These are phyloP conservation scores for Zapornia atra DNA, from an alignment of 2,113 vertebrate genomes.

Conservation along the genomic window DNA sequence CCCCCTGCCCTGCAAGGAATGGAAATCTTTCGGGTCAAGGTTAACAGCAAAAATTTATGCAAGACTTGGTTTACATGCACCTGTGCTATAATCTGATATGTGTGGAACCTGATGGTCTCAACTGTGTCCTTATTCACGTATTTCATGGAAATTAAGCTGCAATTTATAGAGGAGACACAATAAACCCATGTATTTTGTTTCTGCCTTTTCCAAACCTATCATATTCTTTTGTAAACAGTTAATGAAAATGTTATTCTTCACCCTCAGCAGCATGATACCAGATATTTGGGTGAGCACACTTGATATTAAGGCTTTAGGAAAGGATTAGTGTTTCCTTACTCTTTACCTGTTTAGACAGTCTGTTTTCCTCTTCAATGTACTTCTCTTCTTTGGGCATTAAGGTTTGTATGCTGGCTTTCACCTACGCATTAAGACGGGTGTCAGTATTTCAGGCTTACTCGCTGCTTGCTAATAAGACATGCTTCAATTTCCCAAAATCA, in stretches of 20 bases:
- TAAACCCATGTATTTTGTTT: constrained; percentile 55
- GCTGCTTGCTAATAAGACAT: constrained; percentile 32
- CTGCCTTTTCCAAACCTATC: constrained; percentile 8
- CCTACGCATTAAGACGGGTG: constrained; percentile 78
- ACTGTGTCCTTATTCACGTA: constrained; percentile 56
- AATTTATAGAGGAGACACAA: constrained; percentile 49
- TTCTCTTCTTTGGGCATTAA: constrained; percentile 96
- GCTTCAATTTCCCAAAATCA: constrained; percentile 57
- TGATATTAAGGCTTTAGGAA: constrained; percentile 57
- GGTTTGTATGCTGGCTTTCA: constrained; percentile 95
- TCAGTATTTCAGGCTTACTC: constrained; percentile 62
- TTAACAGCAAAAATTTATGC: constrained; percentile 62
- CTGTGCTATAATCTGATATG: constrained; percentile 75
- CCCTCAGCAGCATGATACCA: constrained; percentile 26
- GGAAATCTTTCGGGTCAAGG: constrained; percentile 34
- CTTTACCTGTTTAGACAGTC: constrained; percentile 98
- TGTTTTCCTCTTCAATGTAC: constrained; percentile 97
- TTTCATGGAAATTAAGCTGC: constrained; percentile 68
- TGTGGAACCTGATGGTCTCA: constrained; percentile 63
- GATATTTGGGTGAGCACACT: constrained; percentile 53
- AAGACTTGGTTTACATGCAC: constrained; percentile 75
- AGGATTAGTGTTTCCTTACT: constrained; percentile 67
- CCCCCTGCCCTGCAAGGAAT: background rate
- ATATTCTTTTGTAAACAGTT: constrained; percentile 11
- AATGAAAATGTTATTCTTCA: constrained; percentile 52